A percentile compares a stretch with the other conserved stretches of the same genome.
Evolutionary conservation across 2,888 invertebrate species (phyloP).

Genomic region (Acrobasis repandana): DNA sequence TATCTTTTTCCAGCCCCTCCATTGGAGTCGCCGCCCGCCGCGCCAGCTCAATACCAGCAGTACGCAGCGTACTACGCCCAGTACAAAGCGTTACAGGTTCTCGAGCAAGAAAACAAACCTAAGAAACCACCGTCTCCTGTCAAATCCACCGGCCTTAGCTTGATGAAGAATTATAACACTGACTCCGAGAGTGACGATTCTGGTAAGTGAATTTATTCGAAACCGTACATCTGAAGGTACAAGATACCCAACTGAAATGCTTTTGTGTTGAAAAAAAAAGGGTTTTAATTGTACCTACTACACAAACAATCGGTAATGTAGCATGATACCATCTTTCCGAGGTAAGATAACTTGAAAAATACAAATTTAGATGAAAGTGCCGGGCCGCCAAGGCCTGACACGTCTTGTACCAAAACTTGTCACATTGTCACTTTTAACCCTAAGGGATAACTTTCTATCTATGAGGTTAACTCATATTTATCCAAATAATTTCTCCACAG

Average conservation of each 20-base stretch:
- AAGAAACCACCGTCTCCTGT: slow-evolving; percentile 36
- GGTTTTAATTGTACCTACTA: too few species aligned
- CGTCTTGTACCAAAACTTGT: too few species aligned
- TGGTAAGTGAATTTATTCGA: slow-evolving; percentile 41
- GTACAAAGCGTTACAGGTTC: slow-evolving; percentile 40
- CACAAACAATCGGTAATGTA: too few species aligned
- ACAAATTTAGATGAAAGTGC: too few species aligned
- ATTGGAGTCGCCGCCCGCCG: slow-evolving; percentile 20
- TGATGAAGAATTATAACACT: slow-evolving; percentile 83
- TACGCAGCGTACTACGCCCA: slow-evolving; percentile 57
- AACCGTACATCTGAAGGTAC: too few species aligned
- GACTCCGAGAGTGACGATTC: slow-evolving; percentile 74
- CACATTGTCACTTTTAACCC: too few species aligned
- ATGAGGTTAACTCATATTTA: neutral
- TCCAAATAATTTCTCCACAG: slow-evolving; percentile 48
- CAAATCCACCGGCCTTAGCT: slow-evolving; percentile 71
- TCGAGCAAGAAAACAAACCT: slow-evolving; percentile 36
- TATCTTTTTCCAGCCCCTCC: slow-evolving; percentile 21
- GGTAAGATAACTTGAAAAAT: too few species aligned
- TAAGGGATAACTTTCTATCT: too few species aligned
- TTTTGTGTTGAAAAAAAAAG: too few species aligned
- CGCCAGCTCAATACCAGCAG: slow-evolving; percentile 41
- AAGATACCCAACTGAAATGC: too few species aligned
- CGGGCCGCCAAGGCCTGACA: too few species aligned
- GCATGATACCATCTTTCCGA: too few species aligned